These are phyloP conservation scores for Zosterops japonicus DNA, from an alignment of 2,113 vertebrate genomes.

Conservation along the genomic window DNA sequence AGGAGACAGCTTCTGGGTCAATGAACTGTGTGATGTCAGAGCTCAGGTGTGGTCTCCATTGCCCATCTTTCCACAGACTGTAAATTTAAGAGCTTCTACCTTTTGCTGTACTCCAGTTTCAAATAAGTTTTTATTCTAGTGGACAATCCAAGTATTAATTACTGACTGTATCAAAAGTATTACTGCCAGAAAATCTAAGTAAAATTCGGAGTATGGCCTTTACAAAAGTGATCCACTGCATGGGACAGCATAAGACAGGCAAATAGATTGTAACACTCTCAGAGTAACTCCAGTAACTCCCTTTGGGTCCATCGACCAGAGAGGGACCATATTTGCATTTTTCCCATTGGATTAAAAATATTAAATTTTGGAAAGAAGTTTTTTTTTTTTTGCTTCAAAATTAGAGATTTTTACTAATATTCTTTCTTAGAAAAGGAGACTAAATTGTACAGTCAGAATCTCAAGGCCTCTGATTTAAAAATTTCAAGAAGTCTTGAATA, in stretches of 20 bases:
- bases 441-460: neutral
- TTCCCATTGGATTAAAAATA: neutral
- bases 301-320: neutral
- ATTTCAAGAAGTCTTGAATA: neutral
- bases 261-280: neutral
- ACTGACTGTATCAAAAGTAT: neutral
- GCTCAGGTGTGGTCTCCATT: neutral
- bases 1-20: neutral
- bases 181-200: neutral
- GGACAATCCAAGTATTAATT: neutral
- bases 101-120: neutral
- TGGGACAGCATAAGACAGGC: neutral
- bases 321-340: neutral
- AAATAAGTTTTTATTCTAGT: neutral
- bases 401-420: neutral
- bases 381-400: neutral
- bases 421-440: neutral
- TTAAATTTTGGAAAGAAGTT: neutral
- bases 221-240: neutral
- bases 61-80: neutral
- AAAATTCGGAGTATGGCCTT: neutral
- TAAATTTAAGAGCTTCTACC: neutral
- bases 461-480: neutral
- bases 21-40: neutral
- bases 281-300: neutral